phyloP scores from a whole-genome alignment of 2,113 vertebrate genomes.

The Phyllopteryx taeniolatus region DNA sequence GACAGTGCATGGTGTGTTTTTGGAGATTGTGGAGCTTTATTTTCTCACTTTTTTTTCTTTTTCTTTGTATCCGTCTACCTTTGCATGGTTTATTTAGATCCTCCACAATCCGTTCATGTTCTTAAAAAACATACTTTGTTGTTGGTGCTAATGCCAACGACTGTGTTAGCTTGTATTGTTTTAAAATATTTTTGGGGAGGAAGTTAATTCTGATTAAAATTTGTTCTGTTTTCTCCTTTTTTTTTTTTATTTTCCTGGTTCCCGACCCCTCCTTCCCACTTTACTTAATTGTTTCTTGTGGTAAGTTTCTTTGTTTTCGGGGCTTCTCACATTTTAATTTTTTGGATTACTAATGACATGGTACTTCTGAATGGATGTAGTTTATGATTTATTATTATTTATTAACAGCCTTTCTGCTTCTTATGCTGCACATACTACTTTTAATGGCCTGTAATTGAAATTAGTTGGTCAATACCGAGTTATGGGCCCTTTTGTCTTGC shows the following conservation, averaged over 20 bases:
- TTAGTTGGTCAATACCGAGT: not conserved
- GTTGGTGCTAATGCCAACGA: conserved; percentile 68
- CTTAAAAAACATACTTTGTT: conserved; percentile 58
- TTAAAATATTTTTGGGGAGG: conserved; percentile 79
- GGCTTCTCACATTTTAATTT: conserved; percentile 56
- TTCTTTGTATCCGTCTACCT: conserved; percentile 29
- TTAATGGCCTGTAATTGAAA: not conserved
- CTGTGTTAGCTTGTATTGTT: conserved; percentile 78
- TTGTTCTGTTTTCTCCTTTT: conserved; percentile 97
- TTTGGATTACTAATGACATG: not conserved
- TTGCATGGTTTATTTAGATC: conserved; percentile 60
- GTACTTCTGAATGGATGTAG: not conserved
- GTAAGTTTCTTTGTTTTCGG: conserved; percentile 93
- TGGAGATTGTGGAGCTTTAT: conserved; percentile 37
- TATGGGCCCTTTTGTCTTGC: not conserved
- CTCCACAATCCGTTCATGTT: conserved; percentile 57
- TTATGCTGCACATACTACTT: not conserved
- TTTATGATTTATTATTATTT: conserved; percentile 1
- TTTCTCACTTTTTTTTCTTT: conserved; percentile 18
- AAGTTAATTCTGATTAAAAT: conserved; percentile 92
- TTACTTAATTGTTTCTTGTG: conserved; percentile 99
- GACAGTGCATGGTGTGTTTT: conserved; percentile 47
- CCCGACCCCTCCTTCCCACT: conserved; percentile 95
- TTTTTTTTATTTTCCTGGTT: conserved; percentile 83
- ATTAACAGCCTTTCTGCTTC: conserved; percentile 5